A percentile compares a stretch with the other conserved stretches of the same genome.
Evolutionary conservation across 1,140 invertebrate genomes (phyloP).

Genomic region (Octopus sinensis): DNA sequence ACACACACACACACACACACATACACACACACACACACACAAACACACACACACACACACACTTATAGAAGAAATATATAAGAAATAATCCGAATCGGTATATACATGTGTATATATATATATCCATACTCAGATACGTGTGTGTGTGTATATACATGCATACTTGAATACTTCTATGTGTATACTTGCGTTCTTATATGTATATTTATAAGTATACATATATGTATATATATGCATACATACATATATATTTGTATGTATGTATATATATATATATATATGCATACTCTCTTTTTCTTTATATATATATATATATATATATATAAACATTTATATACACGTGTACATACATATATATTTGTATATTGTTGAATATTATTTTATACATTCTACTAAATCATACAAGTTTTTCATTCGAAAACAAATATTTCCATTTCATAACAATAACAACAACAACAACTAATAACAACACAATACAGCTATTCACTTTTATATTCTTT

Average conservation of each 20-base stretch:
- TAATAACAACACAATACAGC: background rate
- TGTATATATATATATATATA: slow-evolving; percentile 1
- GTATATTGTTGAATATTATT: background rate
- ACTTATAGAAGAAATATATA: no score
- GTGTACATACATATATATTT: background rate
- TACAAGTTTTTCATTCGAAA: no score
- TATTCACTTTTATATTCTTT: background rate
- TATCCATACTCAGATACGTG: background rate
- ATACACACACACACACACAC: no score
- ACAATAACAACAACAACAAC: no score
- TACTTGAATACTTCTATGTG: no score
- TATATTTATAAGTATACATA: background rate
- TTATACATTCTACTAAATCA: no score
- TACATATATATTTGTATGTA: background rate
- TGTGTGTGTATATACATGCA: background rate
- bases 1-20: no score
- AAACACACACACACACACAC: no score
- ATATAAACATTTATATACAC: background rate
- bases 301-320: background rate
- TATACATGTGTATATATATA: background rate
- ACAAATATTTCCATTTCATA: no score
- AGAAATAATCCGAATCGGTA: background rate
- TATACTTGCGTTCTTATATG: no score
- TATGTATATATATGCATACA: background rate
- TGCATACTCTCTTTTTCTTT: background rate